A percentile compares a stretch with the other conserved stretches of the same genome.
Conservation (phyloP, 2,113 vertebrate species). For the Pterocles orientalis region DNA sequence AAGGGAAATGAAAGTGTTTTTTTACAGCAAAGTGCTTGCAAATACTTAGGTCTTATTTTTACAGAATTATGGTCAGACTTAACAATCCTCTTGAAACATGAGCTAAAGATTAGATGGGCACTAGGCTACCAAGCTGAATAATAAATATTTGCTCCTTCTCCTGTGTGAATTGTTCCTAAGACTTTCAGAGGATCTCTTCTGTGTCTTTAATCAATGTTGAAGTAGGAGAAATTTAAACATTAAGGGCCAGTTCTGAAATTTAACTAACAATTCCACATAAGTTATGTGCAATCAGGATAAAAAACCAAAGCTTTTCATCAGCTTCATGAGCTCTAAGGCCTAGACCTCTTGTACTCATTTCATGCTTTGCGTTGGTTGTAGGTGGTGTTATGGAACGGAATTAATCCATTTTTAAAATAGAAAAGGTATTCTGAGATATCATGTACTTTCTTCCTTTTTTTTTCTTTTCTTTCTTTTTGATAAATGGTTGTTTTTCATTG, state of each 20-base stretch:
- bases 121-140: not conserved
- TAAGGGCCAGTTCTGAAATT: not conserved
- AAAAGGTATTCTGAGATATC: not conserved
- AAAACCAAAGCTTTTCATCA: not conserved
- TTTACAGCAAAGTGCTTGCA: not conserved
- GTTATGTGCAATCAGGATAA: not conserved
- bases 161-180: not conserved
- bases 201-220: slow-evolving; percentile 1
- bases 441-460: not conserved
- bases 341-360: not conserved
- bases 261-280: not conserved
- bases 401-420: not conserved
- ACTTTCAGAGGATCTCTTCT: not conserved
- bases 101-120: not conserved
- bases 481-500: not conserved
- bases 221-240: not conserved
- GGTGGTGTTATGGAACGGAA: not conserved
- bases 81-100: not conserved
- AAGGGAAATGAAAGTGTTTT: not conserved
- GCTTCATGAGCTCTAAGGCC: not conserved
- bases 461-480: not conserved
- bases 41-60: not conserved
- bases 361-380: not conserved
- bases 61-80: not conserved
- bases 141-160: not conserved